phyloP scores from a whole-genome alignment of 2,113 vertebrate genomes.

The Apus apus region DNA sequence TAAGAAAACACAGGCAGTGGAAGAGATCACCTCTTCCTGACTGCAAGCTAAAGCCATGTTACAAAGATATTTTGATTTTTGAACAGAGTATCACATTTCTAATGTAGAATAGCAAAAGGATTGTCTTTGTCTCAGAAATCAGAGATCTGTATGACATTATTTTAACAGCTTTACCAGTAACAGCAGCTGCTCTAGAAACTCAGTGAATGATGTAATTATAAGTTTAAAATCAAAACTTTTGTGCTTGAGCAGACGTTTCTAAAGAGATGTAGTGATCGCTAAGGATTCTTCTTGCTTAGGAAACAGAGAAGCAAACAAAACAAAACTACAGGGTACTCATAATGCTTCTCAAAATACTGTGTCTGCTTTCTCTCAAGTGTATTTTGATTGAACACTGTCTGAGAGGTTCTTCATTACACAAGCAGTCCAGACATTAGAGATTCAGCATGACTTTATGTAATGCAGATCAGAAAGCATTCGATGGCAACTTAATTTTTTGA shows the following conservation, averaged over 20 bases:
- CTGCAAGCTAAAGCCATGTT: neutral
- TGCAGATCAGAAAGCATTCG: conserved; percentile 67
- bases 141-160: neutral
- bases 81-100: neutral
- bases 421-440: conserved; percentile 54
- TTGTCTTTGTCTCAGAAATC: neutral
- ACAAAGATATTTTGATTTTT: neutral
- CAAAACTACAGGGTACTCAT: neutral
- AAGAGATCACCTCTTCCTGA: neutral
- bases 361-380: conserved; percentile 52
- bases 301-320: neutral
- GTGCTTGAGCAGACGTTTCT: neutral
- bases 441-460: conserved; percentile 53
- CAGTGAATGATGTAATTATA: neutral
- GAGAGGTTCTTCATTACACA: conserved; percentile 59
- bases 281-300: neutral
- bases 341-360: conserved; percentile 43
- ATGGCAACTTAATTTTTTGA: conserved; percentile 70
- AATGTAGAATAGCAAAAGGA: neutral
- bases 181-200: neutral
- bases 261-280: neutral
- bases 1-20: neutral
- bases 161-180: neutral
- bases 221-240: neutral
- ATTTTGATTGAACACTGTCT: conserved; percentile 62